Conservation (phyloP, 2,797 vertebrate genomes). For the Botia kubotai region DNA sequence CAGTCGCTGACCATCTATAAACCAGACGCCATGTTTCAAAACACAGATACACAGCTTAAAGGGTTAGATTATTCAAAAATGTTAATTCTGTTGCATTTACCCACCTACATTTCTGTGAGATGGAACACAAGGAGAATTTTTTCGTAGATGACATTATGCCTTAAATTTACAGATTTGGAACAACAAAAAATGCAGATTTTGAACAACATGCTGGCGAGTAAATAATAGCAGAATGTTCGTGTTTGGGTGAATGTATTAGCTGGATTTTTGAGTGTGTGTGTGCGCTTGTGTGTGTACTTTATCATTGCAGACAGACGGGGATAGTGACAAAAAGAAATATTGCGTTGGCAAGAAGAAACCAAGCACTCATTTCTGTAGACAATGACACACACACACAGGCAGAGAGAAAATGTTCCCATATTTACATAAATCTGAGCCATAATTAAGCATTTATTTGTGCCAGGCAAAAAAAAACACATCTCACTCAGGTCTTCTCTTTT, state of each 20-base stretch:
- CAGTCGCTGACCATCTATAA: too few relatives aligned
- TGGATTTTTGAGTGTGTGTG: conserved; percentile 20
- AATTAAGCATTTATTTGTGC: conserved; percentile 33
- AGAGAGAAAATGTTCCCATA: conserved; percentile 32
- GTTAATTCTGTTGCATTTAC: neutral
- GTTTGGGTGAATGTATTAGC: neutral
- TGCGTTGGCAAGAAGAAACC: conserved; percentile 30
- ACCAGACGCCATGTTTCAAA: too few relatives aligned
- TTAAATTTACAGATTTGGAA: too few relatives aligned
- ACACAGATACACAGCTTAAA: neutral
- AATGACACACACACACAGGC: conserved; percentile 39
- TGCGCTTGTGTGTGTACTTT: conserved; percentile 4
- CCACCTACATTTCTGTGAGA: too few relatives aligned
- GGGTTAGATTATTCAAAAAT: neutral
- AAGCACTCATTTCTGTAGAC: conserved; percentile 4
- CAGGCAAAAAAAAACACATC: neutral
- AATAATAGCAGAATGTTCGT: conserved; percentile 1
- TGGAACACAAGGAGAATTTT: too few relatives aligned
- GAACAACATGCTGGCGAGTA: too few relatives aligned
- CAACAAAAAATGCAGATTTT: too few relatives aligned
- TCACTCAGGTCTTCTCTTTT: neutral
- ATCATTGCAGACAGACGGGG: neutral
- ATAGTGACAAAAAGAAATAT: neutral
- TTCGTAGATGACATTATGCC: too few relatives aligned
- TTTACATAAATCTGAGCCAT: conserved; percentile 34